A percentile compares a stretch with the other conserved stretches of the same genome.
These are phyloP conservation scores for Galendromus occidentalis DNA, from an alignment of 1,140 invertebrate species.

Conservation along the genomic window DNA sequence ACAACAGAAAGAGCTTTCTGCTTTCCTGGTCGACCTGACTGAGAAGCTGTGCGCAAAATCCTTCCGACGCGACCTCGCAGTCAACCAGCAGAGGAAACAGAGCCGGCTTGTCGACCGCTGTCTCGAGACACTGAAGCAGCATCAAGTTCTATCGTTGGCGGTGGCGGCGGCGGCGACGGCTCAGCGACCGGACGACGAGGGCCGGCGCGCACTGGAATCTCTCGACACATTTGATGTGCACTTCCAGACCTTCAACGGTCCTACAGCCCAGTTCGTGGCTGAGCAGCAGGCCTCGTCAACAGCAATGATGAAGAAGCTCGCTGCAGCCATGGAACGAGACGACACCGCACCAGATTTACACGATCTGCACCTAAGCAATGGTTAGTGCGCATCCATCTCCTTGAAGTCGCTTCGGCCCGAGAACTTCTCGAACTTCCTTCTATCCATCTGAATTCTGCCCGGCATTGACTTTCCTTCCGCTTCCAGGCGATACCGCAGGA, in stretches of 20 bases:
- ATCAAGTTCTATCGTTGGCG: not conserved
- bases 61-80: not conserved
- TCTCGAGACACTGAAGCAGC: not conserved
- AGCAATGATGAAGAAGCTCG: constrained; percentile 2
- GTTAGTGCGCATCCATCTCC: no score
- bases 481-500: no score
- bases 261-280: constrained; percentile 9
- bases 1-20: not conserved
- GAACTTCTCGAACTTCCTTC: no score
- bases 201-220: not conserved
- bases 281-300: constrained; percentile 5
- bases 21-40: not conserved
- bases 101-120: not conserved
- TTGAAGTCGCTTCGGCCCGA: no score
- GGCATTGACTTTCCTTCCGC: no score
- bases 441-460: no score
- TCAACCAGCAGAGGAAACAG: not conserved
- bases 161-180: not conserved
- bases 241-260: constrained; percentile 12
- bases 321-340: constrained; percentile 2
- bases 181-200: not conserved
- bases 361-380: not conserved
- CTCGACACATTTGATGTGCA: not conserved
- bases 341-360: not conserved
- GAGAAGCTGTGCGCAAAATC: not conserved